phyloP scores from a whole-genome alignment of 1,140 invertebrate species.

The Hirudo medicinalis region DNA sequence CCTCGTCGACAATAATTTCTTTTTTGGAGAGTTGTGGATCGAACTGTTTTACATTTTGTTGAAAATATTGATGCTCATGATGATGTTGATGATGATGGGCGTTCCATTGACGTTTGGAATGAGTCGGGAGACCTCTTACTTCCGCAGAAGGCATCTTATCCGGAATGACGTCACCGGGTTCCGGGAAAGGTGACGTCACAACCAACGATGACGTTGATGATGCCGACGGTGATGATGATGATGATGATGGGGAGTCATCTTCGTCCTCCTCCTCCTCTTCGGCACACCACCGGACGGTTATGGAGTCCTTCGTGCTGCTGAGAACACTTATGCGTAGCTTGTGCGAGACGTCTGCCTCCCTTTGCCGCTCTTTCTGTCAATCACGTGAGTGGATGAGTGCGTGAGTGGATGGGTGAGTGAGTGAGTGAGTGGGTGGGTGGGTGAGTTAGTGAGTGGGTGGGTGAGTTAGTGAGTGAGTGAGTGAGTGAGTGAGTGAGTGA shows the following conservation, averaged over 20 bases:
- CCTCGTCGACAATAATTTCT: too few relatives aligned
- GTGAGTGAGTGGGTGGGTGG: background rate
- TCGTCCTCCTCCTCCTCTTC: too few relatives aligned
- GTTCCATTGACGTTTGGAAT: background rate
- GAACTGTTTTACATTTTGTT: background rate
- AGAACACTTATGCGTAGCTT: too few relatives aligned
- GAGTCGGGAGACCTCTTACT: background rate
- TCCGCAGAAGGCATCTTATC: too few relatives aligned
- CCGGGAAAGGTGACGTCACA: background rate
- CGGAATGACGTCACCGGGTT: too few relatives aligned
- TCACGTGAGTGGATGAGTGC: background rate
- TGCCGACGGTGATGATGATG: background rate
- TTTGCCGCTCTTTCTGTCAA: too few relatives aligned
- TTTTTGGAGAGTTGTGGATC: background rate
- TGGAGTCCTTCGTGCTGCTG: too few relatives aligned
- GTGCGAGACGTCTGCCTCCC: too few relatives aligned
- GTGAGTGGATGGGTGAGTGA: background rate
- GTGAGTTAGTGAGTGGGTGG: constrained; percentile 11
- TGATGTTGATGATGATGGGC: background rate
- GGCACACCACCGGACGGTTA: too few relatives aligned
- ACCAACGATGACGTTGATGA: background rate
- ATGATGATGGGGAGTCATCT: background rate
- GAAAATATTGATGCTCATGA: background rate
- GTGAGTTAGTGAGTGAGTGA: constrained; percentile 18
- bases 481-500: constrained; percentile 19